These are phyloP conservation scores for Stylophora pistillata DNA, from an alignment of 64 coral and sea anemone genomes.

Conservation along the genomic window DNA sequence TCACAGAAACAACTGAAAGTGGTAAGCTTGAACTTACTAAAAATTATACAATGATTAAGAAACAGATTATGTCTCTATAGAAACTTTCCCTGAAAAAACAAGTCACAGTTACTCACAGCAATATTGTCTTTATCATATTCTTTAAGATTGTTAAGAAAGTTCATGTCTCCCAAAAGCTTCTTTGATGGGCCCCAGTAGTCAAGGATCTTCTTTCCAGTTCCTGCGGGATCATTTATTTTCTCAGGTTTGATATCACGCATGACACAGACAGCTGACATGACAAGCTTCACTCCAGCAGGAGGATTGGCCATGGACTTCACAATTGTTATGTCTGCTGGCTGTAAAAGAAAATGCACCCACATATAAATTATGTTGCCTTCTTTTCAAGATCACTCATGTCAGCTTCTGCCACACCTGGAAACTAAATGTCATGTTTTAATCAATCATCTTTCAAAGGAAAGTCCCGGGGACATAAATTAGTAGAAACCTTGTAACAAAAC, in stretches of 20 bases:
- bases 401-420: too few species aligned
- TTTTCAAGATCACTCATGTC: too few species aligned
- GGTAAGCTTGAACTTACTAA: too few species aligned
- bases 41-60: too few species aligned
- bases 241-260: constrained; percentile 98
- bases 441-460: too few species aligned
- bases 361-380: neutral
- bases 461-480: too few species aligned
- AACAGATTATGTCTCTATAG: too few species aligned
- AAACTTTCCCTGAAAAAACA: too few species aligned
- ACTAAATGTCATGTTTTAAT: too few species aligned
- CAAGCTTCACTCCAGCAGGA: constrained; percentile 94
- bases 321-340: constrained; percentile 99
- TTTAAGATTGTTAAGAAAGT: constrained; percentile 88
- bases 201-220: constrained; percentile 94
- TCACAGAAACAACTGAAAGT: too few species aligned
- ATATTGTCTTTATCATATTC: constrained; percentile 99
- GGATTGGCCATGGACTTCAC: constrained; percentile 96
- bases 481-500: too few species aligned
- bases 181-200: constrained; percentile 98
- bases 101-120: constrained; percentile 59
- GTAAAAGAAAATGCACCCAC: neutral
- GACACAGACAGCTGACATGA: constrained; percentile 96
- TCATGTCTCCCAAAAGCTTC: constrained; percentile 98
- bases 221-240: constrained; percentile 91